These are phyloP conservation scores for Neocloeon triangulifer DNA, from an alignment of 1,140 invertebrate species.

Conservation along the genomic window DNA sequence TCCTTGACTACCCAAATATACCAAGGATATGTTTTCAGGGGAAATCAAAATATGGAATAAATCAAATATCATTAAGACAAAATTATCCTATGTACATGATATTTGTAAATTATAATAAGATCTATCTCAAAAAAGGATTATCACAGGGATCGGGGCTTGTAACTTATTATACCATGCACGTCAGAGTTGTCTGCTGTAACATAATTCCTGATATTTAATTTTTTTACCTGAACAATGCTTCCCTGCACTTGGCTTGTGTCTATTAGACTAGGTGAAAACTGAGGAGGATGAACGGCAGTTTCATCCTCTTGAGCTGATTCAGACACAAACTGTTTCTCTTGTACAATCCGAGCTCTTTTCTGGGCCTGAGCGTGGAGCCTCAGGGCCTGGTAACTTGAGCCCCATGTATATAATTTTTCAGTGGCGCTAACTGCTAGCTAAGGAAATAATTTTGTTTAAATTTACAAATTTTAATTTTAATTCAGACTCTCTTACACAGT, in stretches of 20 bases:
- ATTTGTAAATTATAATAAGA: too few relatives aligned
- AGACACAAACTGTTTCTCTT: constrained; percentile 16
- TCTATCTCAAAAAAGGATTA: too few relatives aligned
- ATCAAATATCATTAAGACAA: too few relatives aligned
- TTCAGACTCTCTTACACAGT: constrained; percentile 36
- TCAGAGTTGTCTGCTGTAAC: too few relatives aligned
- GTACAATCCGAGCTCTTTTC: constrained; percentile 26
- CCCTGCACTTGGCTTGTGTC: constrained; percentile 31
- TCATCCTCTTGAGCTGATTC: constrained; percentile 7
- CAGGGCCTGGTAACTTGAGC: constrained; percentile 50
- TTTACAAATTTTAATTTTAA: constrained; percentile 5
- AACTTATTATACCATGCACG: too few relatives aligned
- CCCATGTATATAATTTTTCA: constrained; percentile 52
- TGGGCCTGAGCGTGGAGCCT: constrained; percentile 39
- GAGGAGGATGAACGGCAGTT: too few relatives aligned
- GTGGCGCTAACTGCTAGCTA: constrained; percentile 43
- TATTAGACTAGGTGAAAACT: constrained; percentile 28
- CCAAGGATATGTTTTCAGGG: too few relatives aligned
- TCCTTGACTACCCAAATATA: too few relatives aligned
- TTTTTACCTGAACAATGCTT: constrained; percentile 28
- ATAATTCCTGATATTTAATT: too few relatives aligned
- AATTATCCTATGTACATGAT: too few relatives aligned
- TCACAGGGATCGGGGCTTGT: too few relatives aligned
- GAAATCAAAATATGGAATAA: too few relatives aligned
- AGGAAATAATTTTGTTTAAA: constrained; percentile 4